These are phyloP conservation scores for Euura lappo DNA, from an alignment of 1,140 invertebrate genomes.

Conservation along the genomic window DNA sequence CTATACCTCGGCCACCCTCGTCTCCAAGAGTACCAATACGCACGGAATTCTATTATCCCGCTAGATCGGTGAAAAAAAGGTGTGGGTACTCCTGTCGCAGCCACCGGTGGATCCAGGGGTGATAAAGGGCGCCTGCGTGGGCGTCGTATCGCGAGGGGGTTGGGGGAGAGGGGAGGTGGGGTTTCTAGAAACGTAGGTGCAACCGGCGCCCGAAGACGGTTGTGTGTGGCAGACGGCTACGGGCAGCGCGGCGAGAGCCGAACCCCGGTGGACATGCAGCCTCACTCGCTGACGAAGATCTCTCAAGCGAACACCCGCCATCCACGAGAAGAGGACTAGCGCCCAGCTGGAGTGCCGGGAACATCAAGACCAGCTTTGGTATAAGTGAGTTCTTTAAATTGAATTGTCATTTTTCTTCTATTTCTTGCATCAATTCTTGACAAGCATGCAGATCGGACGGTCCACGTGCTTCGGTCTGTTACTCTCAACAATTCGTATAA, in stretches of 20 bases:
- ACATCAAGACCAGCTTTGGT: not conserved
- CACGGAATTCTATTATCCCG: not conserved
- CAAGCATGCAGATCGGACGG: too few species aligned
- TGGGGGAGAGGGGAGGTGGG: constrained; percentile 19
- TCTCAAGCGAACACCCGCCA: not conserved
- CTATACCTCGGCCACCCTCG: not conserved
- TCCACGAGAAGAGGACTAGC: constrained; percentile 6
- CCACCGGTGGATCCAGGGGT: not conserved
- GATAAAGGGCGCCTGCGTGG: constrained; percentile 27
- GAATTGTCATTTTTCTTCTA: not conserved
- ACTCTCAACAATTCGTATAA: too few species aligned
- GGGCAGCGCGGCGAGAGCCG: constrained; percentile 37
- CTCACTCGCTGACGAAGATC: not conserved
- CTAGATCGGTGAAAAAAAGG: not conserved
- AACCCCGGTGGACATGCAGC: constrained; percentile 16
- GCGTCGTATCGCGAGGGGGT: constrained; percentile 37
- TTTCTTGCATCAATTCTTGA: not conserved
- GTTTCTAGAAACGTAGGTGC: constrained; percentile 47
- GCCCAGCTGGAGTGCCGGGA: not conserved
- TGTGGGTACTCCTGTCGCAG: not conserved
- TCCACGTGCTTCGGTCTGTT: too few species aligned
- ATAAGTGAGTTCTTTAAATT: not conserved
- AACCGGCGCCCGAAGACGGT: constrained; percentile 45
- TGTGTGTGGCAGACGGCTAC: constrained; percentile 45
- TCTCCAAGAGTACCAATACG: not conserved